Percentiles rank a stretch among this genome's conserved stretches.
These are phyloP conservation scores for Antitype chi DNA, from an alignment of 2,888 invertebrate species.

Conservation along the genomic window DNA sequence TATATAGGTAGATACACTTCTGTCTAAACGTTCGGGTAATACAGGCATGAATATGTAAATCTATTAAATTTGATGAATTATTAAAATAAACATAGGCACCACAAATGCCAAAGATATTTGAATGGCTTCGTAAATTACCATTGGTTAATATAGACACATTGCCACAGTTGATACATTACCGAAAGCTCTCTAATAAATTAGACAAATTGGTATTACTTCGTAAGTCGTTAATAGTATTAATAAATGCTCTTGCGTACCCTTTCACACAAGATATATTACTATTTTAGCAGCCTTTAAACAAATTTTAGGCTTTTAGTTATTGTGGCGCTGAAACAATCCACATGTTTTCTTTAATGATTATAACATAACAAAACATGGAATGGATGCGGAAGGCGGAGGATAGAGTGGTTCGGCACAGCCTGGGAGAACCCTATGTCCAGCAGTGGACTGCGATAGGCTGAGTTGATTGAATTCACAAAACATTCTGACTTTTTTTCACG, in stretches of 20 bases:
- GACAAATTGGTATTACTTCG: slow-evolving; percentile 40
- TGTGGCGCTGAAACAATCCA: background rate
- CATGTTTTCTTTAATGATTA: background rate
- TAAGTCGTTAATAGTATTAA: slow-evolving; percentile 47
- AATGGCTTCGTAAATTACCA: slow-evolving; percentile 16
- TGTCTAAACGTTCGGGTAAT: background rate
- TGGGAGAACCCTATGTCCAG: too few relatives aligned
- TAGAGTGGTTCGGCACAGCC: too few relatives aligned
- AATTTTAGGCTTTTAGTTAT: background rate
- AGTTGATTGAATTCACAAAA: too few relatives aligned
- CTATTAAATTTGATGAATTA: background rate
- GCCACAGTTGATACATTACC: slow-evolving; percentile 26
- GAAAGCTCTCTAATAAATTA: slow-evolving; percentile 34
- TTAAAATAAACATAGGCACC: background rate
- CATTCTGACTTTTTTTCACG: too few relatives aligned
- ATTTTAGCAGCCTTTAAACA: background rate
- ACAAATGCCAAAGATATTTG: slow-evolving; percentile 1
- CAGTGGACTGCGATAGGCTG: too few relatives aligned
- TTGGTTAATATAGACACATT: slow-evolving; percentile 34
- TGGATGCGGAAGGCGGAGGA: too few relatives aligned
- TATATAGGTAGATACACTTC: too few relatives aligned
- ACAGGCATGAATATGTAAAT: background rate
- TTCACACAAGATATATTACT: slow-evolving; percentile 17
- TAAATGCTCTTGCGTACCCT: slow-evolving; percentile 27
- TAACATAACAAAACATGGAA: background rate